Conservation (phyloP, 2,888 invertebrate species). For the Machimus rusticus region DNA sequence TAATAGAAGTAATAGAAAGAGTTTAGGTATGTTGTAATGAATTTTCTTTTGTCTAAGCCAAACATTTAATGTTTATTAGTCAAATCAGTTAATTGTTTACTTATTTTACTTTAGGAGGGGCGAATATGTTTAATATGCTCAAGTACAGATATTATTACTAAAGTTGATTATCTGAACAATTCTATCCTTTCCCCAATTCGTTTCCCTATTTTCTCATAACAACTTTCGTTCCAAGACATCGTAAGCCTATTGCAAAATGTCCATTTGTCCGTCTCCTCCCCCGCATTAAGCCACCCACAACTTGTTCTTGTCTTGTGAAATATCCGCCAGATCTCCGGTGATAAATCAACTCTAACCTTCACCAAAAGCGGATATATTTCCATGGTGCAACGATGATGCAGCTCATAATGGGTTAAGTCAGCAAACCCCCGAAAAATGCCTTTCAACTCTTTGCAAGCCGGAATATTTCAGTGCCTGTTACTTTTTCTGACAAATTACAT, state of each 20-base stretch:
- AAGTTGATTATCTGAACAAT: not conserved
- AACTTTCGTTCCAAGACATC: not conserved
- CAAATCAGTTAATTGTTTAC: too few species aligned
- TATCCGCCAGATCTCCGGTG: not conserved
- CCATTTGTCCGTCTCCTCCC: not conserved
- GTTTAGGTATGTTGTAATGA: too few species aligned
- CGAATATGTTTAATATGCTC: too few species aligned
- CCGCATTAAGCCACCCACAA: not conserved
- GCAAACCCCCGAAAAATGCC: conserved; percentile 5
- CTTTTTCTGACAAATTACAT: conserved; percentile 33
- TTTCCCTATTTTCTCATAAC: not conserved
- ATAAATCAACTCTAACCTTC: conserved; percentile 23
- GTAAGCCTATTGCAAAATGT: not conserved
- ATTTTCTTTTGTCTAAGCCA: too few species aligned
- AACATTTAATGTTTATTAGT: too few species aligned
- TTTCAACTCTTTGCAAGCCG: not conserved
- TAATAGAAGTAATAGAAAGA: too few species aligned
- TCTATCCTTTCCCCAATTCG: not conserved
- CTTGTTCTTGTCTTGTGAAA: not conserved
- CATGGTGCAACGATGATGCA: not conserved
- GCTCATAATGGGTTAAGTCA: not conserved
- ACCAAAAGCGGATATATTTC: not conserved
- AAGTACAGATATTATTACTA: too few species aligned
- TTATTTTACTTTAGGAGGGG: too few species aligned
- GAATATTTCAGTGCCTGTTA: conserved; percentile 30